phyloP scores from a whole-genome alignment of 2,113 vertebrate species.

The Zapornia atra region DNA sequence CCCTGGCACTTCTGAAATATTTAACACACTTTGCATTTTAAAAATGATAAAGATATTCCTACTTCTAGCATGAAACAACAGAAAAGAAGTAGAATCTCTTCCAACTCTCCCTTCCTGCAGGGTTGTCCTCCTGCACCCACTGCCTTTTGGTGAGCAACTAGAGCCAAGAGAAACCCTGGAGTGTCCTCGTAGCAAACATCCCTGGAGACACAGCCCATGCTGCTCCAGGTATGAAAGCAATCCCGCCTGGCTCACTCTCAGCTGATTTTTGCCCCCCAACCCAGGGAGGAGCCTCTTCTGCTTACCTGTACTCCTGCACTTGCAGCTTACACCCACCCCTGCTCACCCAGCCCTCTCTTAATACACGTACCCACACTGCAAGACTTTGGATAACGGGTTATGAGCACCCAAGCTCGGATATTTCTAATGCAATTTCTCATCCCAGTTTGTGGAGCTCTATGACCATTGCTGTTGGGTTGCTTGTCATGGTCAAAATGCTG shows the following conservation, averaged over 20 bases:
- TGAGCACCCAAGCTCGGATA: fast-evolving
- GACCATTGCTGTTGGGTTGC: background rate
- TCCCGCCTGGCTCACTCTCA: background rate
- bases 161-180: background rate
- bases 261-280: background rate
- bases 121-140: background rate
- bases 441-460: background rate
- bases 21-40: background rate
- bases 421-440: background rate
- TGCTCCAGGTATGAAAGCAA: background rate
- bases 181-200: background rate
- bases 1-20: background rate
- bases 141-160: background rate
- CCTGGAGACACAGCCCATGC: background rate
- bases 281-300: background rate
- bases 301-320: background rate
- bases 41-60: background rate
- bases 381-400: background rate
- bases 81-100: background rate
- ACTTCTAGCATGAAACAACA: background rate
- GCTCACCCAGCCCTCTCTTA: background rate
- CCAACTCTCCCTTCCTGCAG: background rate
- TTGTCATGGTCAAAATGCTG: background rate
- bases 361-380: fast-evolving
- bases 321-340: background rate